Evolutionary conservation across 2,888 invertebrate species (phyloP), one percentile per base, ranked within the genome.

Genomic region (Subacronicta megacephala): DNA sequence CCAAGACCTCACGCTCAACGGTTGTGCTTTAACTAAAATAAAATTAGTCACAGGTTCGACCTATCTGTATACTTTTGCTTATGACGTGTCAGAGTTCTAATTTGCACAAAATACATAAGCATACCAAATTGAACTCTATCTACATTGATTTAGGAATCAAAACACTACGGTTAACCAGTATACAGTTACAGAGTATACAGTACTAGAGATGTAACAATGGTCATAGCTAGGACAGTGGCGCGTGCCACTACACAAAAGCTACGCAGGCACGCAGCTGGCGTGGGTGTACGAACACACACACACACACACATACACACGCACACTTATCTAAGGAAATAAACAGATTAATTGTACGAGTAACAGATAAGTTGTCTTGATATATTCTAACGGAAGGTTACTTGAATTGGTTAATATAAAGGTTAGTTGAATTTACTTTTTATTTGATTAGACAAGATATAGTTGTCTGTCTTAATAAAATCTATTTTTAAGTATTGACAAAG

Each of bases 201-300:
- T 70, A 47, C 53, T 68, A 41, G 17, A 58, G 46, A 63, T 56
- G 52, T 55, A 75, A 82, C 78, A 85, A 85, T 83, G 72, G 77
- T 77, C 80, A 75, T 75, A 75, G 40, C 58, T 58, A 66, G 81
- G 73, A 78, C 45, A 72, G 78, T 83, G 90, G 90, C 93, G 90
- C 93, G 93, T 92, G 92, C 92, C 90, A 72, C 45, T 62, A 72
- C 69, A 92, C 88, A 90, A 90, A 85, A 84, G 86, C 74, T 72
- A 81, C n/a, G n/a, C n/a, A 84, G 82, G 80, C 80, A 67, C 66
- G 87, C 93, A 92, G 92, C 92, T 92, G 92, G 86, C 89, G 90
- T 89, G 83, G 90, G 89, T 75, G 90, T 75, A 70, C 72, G 43
- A 77, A 78, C 78, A 72, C 84, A 79, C 67, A 80, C 64, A 74